phyloP scores from a whole-genome alignment of 2,888 invertebrate species.

The Galerucella nymphaeae region DNA sequence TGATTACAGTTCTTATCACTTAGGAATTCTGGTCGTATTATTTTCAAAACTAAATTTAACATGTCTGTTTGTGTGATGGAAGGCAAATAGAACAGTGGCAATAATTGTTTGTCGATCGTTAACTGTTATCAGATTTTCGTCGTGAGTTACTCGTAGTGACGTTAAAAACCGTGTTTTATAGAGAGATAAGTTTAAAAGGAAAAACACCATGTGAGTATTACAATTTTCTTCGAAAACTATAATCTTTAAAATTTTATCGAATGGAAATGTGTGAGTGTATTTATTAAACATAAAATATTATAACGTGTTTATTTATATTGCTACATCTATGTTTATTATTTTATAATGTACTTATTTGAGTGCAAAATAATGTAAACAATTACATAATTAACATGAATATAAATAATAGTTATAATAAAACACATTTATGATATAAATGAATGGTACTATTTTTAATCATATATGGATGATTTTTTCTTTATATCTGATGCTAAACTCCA shows the following conservation, averaged over 20 bases:
- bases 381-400: not conserved
- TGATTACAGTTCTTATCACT: conserved; percentile 25
- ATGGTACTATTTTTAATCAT: too few relatives aligned
- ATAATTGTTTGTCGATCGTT: conserved; percentile 6
- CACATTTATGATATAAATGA: too few relatives aligned
- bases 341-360: not conserved
- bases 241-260: not conserved
- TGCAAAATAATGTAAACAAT: not conserved
- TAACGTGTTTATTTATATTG: not conserved
- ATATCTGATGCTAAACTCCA: too few relatives aligned
- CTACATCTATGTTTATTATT: not conserved
- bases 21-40: not conserved
- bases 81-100: not conserved
- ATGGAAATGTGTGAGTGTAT: not conserved
- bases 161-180: conserved; percentile 16
- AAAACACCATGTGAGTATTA: conserved; percentile 18
- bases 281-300: not conserved
- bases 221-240: not conserved
- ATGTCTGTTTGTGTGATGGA: not conserved
- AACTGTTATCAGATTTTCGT: conserved; percentile 8
- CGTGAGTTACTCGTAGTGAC: not conserved
- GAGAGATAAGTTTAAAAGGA: conserved; percentile 14
- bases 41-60: conserved; percentile 4
- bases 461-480: too few relatives aligned
- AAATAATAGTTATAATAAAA: not conserved